Evolutionary conservation across 2,797 vertebrate genomes (phyloP), one percentile per base, ranked within the genome.

Genomic region (Squalus acanthias): DNA sequence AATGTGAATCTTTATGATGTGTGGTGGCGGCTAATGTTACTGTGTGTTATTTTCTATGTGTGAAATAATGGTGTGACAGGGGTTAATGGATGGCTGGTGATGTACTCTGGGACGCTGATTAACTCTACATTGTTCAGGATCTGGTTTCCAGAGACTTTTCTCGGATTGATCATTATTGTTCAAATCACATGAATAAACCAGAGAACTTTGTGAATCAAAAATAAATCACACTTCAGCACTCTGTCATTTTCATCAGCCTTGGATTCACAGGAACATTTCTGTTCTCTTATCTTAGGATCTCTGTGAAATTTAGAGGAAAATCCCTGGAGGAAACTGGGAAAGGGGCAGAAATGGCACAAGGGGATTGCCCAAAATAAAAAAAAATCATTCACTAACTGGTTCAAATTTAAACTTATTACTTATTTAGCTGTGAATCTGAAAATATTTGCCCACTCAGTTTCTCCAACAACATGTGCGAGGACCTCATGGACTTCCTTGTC

Each of bases 121-220:
- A 93, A 69, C 15, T 33, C 57, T 4, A 93, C 63, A 67, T 93
- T 93, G 63, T 67, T 67, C 3, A n/a, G 60, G 89, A 20, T 33
- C 39, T 46, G 76, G n/a, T 82, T 46, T 82, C 15, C n/a, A 46
- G 82, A 50, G 39, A 85, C 20, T 85, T 50, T 15, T 17, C 17
- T 85, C 46, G 39, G 82, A 50, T 85, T 85, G 79, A 20, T 85
- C n/a, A 39, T 69, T 69, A 69, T 69, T 93, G 91, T 26, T 93
- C 63, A 69, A 93, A 7, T 39, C 91, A 93, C 7, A 26, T 46
- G 8, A 93, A 69, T 93, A 93, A 93, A 93, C 91, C n/a, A 93
- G 89, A 92, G 15, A 69, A 93, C 12, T 67, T 69, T 69, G 39
- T 93, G n/a, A 46, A 69, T 69, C 20, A 93, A 24, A 93, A 93